These are phyloP conservation scores for Leuctra nigra DNA, from an alignment of 2,888 invertebrate species.

Conservation along the genomic window DNA sequence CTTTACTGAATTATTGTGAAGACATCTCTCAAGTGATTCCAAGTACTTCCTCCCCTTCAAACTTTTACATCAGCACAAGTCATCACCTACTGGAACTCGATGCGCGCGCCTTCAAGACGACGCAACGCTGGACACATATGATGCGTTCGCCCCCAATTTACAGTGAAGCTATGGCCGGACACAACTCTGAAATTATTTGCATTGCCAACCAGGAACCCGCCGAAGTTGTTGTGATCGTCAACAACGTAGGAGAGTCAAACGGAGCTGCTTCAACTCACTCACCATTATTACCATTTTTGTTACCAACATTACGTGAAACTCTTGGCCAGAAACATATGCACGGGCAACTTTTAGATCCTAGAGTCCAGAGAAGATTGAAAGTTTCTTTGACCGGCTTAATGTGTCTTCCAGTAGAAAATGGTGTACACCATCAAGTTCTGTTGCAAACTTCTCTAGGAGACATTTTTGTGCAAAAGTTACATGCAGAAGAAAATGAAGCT, in stretches of 20 bases:
- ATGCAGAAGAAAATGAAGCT: neutral
- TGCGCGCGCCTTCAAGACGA: neutral
- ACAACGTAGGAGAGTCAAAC: neutral
- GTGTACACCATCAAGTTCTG: neutral
- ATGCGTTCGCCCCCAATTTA: neutral
- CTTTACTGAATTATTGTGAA: neutral
- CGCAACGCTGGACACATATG: neutral
- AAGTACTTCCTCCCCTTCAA: neutral
- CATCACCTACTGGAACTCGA: neutral
- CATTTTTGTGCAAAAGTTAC: neutral
- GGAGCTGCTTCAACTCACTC: too few species aligned
- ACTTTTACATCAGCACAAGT: neutral
- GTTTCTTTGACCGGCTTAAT: neutral
- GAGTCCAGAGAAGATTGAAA: neutral
- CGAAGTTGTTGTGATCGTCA: neutral
- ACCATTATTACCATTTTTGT: neutral
- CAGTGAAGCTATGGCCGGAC: neutral
- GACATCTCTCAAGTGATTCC: constrained; percentile 4
- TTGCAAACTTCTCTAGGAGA: neutral
- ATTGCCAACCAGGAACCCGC: constrained; percentile 10
- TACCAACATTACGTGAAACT: neutral
- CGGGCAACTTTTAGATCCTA: neutral
- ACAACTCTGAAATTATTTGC: neutral
- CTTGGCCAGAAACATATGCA: neutral
- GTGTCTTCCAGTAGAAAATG: neutral